phyloP scores from a whole-genome alignment of 2,797 vertebrate genomes.

The Gymnodraco acuticeps region DNA sequence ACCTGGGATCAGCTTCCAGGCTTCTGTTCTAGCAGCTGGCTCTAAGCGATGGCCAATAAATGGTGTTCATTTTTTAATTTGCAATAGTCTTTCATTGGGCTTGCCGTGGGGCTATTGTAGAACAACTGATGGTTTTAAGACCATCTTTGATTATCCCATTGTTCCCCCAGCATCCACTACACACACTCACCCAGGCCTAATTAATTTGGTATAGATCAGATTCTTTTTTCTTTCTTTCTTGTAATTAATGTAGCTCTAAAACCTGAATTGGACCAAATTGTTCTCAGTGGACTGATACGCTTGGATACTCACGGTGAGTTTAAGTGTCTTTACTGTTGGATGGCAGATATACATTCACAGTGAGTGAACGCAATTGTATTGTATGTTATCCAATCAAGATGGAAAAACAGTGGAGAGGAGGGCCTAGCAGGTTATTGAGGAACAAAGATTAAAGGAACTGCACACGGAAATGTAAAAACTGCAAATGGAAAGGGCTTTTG shows the following conservation, averaged over 20 bases:
- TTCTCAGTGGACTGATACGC: conserved; percentile 42
- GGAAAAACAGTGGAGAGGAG: conserved; percentile 5
- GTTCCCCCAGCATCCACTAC: conserved; percentile 52
- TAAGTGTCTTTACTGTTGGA: conserved; percentile 56
- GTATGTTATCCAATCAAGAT: conserved; percentile 41
- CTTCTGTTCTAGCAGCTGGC: conserved; percentile 53
- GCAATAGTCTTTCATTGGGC: conserved; percentile 49
- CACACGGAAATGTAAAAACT: conserved; percentile 2
- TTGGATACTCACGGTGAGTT: conserved; percentile 42
- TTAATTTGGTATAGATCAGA: conserved; percentile 74
- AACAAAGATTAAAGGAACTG: conserved; percentile 42
- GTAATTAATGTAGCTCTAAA: conserved; percentile 56
- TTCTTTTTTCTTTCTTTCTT: conserved; percentile 38
- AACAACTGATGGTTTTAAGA: conserved; percentile 71
- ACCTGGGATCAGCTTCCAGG: conserved; percentile 29
- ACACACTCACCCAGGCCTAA: conserved; percentile 61
- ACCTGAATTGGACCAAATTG: conserved; percentile 47
- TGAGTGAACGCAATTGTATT: conserved; percentile 46
- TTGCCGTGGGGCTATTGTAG: conserved; percentile 49
- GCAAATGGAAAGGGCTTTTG: conserved; percentile 2
- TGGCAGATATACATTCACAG: conserved; percentile 41
- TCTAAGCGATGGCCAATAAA: conserved; percentile 64
- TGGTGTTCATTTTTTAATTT: conserved; percentile 70
- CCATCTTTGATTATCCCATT: conserved; percentile 69
- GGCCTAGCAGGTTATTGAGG: conserved; percentile 18